phyloP scores from a whole-genome alignment of 35 echinoderm and acorn worm genomes.

The Anneissia japonica region DNA sequence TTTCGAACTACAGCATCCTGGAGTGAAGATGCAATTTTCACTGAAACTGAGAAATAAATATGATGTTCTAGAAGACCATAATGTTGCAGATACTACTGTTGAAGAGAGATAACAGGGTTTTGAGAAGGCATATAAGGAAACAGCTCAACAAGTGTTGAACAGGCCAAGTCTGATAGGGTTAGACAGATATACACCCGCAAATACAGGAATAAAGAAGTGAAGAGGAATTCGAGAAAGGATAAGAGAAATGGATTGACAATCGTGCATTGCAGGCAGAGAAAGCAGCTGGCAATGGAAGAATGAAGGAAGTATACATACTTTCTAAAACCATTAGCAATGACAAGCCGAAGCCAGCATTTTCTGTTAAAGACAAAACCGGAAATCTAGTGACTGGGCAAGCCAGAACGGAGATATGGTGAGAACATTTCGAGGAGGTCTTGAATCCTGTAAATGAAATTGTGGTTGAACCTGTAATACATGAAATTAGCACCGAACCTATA shows the following conservation, averaged over 20 bases:
- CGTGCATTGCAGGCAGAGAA: neutral
- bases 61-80: slow-evolving; percentile 8
- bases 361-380: slow-evolving; percentile 10
- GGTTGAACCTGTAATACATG: neutral
- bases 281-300: neutral
- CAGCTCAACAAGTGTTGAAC: slow-evolving; percentile 16
- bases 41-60: slow-evolving; percentile 29
- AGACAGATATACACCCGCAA: no score
- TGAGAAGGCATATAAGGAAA: slow-evolving; percentile 4
- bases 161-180: no score
- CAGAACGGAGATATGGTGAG: neutral
- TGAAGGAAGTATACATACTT: slow-evolving; percentile 14
- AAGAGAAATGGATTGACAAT: slow-evolving; percentile 21
- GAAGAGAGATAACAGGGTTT: neutral
- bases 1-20: neutral
- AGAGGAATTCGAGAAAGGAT: no score
- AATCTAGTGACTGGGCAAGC: neutral
- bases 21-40: neutral
- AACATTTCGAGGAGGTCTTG: neutral
- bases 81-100: neutral
- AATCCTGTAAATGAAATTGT: neutral
- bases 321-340: slow-evolving; percentile 10
- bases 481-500: neutral
- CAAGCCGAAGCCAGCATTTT: neutral
- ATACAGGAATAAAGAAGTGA: no score